Conservation (phyloP, 2,797 vertebrate species). For the Kryptolebias ocellatus region DNA sequence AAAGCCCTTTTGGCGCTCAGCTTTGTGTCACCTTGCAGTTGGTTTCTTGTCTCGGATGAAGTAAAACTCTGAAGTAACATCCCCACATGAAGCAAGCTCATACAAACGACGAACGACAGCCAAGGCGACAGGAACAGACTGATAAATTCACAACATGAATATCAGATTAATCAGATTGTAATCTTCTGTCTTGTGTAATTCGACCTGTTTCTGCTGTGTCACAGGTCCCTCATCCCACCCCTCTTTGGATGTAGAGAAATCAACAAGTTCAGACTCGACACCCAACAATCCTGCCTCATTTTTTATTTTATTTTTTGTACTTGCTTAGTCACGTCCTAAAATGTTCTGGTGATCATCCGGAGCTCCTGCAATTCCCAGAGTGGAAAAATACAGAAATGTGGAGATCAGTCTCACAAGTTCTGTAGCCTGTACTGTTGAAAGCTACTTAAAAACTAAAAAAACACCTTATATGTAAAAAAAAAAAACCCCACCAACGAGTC, state of each 20-base stretch:
- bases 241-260: not conserved
- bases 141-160: not conserved
- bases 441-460: too few relatives aligned
- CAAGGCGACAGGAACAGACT: not conserved
- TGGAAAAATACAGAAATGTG: slow-evolving; percentile 67
- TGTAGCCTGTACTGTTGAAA: not conserved
- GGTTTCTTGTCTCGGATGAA: not conserved
- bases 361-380: slow-evolving; percentile 35
- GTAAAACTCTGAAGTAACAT: slow-evolving; percentile 29
- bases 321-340: slow-evolving; percentile 50
- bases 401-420: not conserved
- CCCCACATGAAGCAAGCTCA: slow-evolving; percentile 28
- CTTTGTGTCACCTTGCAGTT: slow-evolving; percentile 17
- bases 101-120: slow-evolving; percentile 52
- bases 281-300: not conserved
- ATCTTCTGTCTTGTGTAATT: too few relatives aligned
- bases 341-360: not conserved
- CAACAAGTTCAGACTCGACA: slow-evolving; percentile 58
- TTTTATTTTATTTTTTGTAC: not conserved
- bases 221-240: slow-evolving; percentile 2
- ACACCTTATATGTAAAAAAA: too few relatives aligned
- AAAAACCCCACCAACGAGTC: too few relatives aligned
- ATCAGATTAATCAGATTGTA: too few relatives aligned
- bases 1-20: not conserved
- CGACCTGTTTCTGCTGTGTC: not conserved